Evolutionary conservation across 2,113 vertebrate genomes (phyloP).

Genomic region (Paraplagusia blochii): DNA sequence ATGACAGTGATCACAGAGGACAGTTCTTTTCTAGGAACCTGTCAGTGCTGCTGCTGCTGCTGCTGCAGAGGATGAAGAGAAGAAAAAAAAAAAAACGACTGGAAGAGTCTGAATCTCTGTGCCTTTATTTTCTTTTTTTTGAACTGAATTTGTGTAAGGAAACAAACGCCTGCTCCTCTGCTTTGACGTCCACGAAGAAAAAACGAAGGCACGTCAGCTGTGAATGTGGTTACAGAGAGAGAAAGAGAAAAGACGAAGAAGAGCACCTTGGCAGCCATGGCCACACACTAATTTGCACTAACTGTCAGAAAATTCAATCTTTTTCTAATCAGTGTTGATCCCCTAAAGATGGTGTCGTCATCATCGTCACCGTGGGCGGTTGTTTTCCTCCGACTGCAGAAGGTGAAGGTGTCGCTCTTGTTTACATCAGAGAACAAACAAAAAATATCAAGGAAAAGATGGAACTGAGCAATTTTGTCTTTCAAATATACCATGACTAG

Average conservation of each 20-base stretch:
- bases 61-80: conserved; percentile 18
- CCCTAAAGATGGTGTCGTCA: neutral
- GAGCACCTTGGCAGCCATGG: conserved; percentile 28
- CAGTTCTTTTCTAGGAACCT: conserved; percentile 40
- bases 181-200: conserved; percentile 4
- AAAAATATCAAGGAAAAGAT: too few relatives aligned
- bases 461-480: too few relatives aligned
- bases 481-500: too few relatives aligned
- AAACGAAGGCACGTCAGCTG: conserved; percentile 17
- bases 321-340: conserved; percentile 4
- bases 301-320: conserved; percentile 7
- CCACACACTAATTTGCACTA: conserved; percentile 34
- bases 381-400: too few relatives aligned
- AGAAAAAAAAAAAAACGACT: too few relatives aligned
- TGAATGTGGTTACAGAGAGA: conserved; percentile 29
- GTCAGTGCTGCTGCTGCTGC: conserved; percentile 31
- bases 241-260: neutral
- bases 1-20: conserved; percentile 57
- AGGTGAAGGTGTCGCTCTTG: too few relatives aligned
- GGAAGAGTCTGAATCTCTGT: conserved; percentile 49
- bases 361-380: neutral
- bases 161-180: neutral
- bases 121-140: conserved; percentile 62
- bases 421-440: too few relatives aligned
- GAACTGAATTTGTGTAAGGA: conserved; percentile 16